Percentiles rank a stretch among this genome's conserved stretches.
phyloP scores from a whole-genome alignment of 1,140 invertebrate species.

The Heliconius melpomene region DNA sequence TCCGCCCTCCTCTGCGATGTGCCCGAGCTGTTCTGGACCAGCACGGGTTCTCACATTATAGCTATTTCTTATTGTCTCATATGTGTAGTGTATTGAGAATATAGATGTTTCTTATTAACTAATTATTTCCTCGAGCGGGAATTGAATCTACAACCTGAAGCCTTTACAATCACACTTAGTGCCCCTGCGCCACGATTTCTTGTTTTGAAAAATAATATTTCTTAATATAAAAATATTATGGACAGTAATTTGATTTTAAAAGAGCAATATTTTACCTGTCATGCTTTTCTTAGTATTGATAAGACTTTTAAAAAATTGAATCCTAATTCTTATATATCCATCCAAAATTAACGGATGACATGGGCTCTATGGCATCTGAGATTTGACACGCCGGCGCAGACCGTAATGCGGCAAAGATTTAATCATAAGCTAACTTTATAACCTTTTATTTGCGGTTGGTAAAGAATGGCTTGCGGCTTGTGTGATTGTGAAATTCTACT shows the following conservation, averaged over 20 bases:
- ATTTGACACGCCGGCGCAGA: not conserved
- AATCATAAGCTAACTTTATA: conserved; percentile 6
- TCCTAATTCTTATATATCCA: not conserved
- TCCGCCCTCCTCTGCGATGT: not conserved
- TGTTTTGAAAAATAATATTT: no score
- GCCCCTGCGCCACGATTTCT: no score
- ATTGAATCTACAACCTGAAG: no score
- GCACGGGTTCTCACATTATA: not conserved
- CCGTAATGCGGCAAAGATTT: conserved; percentile 1
- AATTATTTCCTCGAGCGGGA: no score
- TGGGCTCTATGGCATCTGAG: conserved; percentile 9
- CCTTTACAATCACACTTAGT: no score
- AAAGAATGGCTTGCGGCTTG: not conserved
- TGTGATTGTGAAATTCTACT: conserved; percentile 7
- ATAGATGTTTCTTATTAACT: no score
- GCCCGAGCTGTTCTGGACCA: not conserved
- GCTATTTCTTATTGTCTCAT: not conserved
- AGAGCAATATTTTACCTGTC: not conserved
- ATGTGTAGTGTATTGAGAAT: not conserved
- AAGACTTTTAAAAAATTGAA: not conserved
- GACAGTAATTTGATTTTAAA: not conserved
- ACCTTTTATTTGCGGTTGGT: conserved; percentile 13
- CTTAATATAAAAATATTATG: not conserved
- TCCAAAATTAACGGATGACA: not conserved
- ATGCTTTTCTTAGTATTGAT: not conserved